Percentiles rank a stretch among this genome's conserved stretches.
These are phyloP conservation scores for Chaunax sp. DNA, from an alignment of 2,797 vertebrate genomes.

Conservation along the genomic window DNA sequence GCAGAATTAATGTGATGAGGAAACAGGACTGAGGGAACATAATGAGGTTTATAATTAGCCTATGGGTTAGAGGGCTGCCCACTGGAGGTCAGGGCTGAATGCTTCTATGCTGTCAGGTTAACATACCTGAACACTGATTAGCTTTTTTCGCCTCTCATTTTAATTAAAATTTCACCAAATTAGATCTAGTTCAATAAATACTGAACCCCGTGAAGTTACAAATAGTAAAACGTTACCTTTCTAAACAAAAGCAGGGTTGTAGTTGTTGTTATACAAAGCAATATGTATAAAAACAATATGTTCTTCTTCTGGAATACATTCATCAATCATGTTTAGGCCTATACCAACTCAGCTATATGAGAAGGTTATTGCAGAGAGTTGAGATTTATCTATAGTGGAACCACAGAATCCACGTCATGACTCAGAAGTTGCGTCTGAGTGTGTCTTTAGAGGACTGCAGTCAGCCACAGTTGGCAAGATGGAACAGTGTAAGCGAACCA, in stretches of 20 bases:
- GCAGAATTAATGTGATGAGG: constrained; percentile 68
- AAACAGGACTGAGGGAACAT: constrained; percentile 60
- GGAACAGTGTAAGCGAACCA: constrained; percentile 29
- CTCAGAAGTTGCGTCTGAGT: constrained; percentile 17
- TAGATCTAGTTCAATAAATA: constrained; percentile 21
- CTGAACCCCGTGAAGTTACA: constrained; percentile 10
- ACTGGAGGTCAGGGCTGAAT: constrained; percentile 70
- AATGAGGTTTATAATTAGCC: constrained; percentile 84
- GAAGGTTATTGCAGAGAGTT: constrained; percentile 3
- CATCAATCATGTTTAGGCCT: background rate
- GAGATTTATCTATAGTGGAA: constrained; percentile 11
- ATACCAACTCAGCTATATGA: background rate
- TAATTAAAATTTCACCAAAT: constrained; percentile 39
- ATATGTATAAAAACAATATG: too few relatives aligned
- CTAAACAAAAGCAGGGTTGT: background rate
- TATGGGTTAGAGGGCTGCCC: constrained; percentile 64
- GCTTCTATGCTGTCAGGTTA: constrained; percentile 72
- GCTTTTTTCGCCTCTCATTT: background rate
- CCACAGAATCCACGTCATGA: constrained; percentile 24
- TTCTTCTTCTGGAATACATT: background rate
- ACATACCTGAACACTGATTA: constrained; percentile 52
- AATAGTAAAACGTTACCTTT: background rate
- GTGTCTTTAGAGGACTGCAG: constrained; percentile 39
- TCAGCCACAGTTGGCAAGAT: constrained; percentile 42
- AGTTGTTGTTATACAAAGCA: too few relatives aligned